These are phyloP conservation scores for Chrysemys picta DNA, from an alignment of 2,113 vertebrate genomes.

Conservation along the genomic window DNA sequence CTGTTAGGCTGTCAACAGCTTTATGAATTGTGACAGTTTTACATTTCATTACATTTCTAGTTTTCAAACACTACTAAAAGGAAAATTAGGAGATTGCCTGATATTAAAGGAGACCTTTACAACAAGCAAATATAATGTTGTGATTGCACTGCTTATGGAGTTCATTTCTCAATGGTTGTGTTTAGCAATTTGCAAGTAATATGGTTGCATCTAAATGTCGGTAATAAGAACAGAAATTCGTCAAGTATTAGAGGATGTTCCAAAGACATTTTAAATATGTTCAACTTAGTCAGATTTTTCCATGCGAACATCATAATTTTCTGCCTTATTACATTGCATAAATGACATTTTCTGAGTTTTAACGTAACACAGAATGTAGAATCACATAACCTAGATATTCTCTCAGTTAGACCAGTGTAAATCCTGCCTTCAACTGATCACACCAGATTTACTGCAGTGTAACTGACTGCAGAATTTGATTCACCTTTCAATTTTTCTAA, in stretches of 20 bases:
- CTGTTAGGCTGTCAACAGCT: constrained; percentile 39
- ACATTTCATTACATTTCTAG: constrained; percentile 28
- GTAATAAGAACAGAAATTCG: constrained; percentile 51
- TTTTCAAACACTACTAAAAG: constrained; percentile 44
- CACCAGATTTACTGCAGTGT: background rate
- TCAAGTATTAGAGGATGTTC: constrained; percentile 44
- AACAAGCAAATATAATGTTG: constrained; percentile 27
- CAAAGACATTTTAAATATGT: constrained; percentile 58
- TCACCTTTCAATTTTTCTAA: background rate
- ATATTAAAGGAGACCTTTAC: background rate
- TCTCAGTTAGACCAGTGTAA: background rate
- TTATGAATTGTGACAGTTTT: constrained; percentile 56
- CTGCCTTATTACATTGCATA: constrained; percentile 41
- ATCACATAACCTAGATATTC: background rate
- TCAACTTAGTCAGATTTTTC: constrained; percentile 60
- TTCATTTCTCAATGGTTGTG: constrained; percentile 42
- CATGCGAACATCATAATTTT: constrained; percentile 42
- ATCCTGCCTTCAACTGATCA: background rate
- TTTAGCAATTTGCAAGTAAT: constrained; percentile 47
- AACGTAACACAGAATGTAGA: constrained; percentile 64
- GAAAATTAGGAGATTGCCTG: constrained; percentile 17
- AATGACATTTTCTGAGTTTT: constrained; percentile 46
- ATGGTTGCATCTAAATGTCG: constrained; percentile 45
- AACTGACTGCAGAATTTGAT: background rate
- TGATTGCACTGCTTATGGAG: constrained; percentile 21